Evolutionary conservation across 2,888 invertebrate species (phyloP), one percentile per base, ranked within the genome.

Genomic region (Drosophila pseudotalamancana): DNA sequence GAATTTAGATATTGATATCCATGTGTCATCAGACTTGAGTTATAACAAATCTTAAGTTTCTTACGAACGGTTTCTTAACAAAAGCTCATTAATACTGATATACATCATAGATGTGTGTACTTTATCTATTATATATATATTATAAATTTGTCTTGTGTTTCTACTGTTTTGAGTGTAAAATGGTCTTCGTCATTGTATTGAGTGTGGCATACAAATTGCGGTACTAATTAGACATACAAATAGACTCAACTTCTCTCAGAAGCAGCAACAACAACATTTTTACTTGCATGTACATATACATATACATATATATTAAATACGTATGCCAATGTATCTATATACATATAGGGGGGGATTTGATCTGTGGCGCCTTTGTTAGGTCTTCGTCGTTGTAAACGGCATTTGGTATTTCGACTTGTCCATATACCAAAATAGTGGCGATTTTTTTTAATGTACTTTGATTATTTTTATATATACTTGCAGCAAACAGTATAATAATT

Each of bases 101-200:
- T n/a, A n/a, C n/a, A n/a, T n/a, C n/a, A n/a, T n/a, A n/a, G n/a
- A n/a, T n/a, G n/a, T n/a, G n/a, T n/a, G n/a, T n/a, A 25, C 9
- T 9, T 25, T 1, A 8, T 25, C 9, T 25, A 25, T 25, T 2
- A 25, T 9, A 25, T 25, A 18, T 19, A 23, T 43, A 19, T 43
- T 43, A 18, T 8, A 4, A 8, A 27, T 29, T 27, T 14, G 27
- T 14, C 29, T 43, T 18, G 79, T 86, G 76, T 84, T 84, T 88
- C 55, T 72, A 65, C 69, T 77, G 72, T 77, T 77, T 42, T 25
- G 66, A 70, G 45, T 59, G 48, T 57, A 35, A 57, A 50, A 27
- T 50, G 40, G 23, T 50, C 40, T 49, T 18, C 8, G 25, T 11
- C 6, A 16, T 43, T 43, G 43, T 27, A 16, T 43, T 14, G 11